phyloP scores from a whole-genome alignment of 2,113 vertebrate genomes.

The Catharus bicknelli region DNA sequence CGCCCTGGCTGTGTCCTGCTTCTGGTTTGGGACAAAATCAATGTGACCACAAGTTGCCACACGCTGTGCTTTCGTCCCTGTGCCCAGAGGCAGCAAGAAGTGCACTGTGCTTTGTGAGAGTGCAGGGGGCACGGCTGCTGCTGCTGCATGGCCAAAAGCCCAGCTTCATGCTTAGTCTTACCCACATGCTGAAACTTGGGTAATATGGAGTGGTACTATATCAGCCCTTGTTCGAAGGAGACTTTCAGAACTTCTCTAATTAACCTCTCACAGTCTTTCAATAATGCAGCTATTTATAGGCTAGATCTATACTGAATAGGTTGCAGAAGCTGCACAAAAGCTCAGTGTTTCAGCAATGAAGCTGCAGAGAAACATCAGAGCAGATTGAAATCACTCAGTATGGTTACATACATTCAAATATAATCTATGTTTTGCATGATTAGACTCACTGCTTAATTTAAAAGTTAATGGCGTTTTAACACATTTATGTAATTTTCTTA shows the following conservation, averaged over 20 bases:
- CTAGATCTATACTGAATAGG: neutral
- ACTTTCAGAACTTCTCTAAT: conserved; percentile 26
- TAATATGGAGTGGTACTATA: neutral
- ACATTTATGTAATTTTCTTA: neutral
- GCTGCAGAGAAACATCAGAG: neutral
- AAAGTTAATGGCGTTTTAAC: neutral
- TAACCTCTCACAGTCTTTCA: conserved; percentile 10
- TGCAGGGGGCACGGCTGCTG: neutral
- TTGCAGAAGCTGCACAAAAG: conserved; percentile 28
- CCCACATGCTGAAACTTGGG: neutral
- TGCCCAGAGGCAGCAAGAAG: neutral
- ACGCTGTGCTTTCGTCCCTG: fast-evolving
- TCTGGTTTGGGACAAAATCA: neutral
- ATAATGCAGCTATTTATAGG: conserved; percentile 44
- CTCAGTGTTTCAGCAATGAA: conserved; percentile 10
- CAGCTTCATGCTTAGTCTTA: neutral
- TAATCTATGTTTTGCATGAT: neutral
- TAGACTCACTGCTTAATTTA: neutral
- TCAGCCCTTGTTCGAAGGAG: neutral
- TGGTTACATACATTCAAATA: neutral
- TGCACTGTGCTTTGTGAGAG: neutral
- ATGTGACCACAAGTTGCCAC: neutral
- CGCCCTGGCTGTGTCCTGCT: neutral
- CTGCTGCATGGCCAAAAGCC: neutral
- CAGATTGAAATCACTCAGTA: neutral